Evolutionary conservation across 2,113 vertebrate genomes (phyloP).

Genomic region (Artemisiospiza belli): DNA sequence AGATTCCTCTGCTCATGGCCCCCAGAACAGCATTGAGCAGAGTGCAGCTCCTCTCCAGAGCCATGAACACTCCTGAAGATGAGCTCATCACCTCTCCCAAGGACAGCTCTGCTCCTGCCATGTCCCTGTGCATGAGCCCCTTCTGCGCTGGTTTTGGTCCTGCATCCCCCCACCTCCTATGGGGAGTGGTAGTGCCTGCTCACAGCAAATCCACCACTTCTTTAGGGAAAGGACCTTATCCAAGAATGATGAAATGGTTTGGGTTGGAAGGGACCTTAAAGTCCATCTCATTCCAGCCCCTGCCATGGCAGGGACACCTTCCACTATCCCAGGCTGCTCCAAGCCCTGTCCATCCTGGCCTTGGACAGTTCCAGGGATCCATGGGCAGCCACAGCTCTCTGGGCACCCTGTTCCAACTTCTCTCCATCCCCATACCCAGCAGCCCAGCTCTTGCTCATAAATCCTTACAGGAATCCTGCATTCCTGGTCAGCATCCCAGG

Average conservation of each 20-base stretch:
- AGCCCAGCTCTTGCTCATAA: not conserved
- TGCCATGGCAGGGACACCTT: not conserved
- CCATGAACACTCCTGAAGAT: rapidly evolving
- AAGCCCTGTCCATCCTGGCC: rapidly evolving
- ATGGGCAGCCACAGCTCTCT: not conserved
- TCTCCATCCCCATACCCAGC: not conserved
- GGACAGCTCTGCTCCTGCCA: not conserved
- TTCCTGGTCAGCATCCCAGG: not conserved
- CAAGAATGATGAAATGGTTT: not conserved
- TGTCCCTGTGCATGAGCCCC: not conserved
- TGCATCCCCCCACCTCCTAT: rapidly evolving
- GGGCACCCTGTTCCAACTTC: not conserved
- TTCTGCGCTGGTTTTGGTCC: not conserved
- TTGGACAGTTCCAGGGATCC: not conserved
- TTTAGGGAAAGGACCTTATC: not conserved
- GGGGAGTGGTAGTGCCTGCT: not conserved
- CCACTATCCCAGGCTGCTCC: not conserved
- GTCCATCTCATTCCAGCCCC: rapidly evolving
- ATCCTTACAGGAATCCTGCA: not conserved
- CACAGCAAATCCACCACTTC: not conserved
- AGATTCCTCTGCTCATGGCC: not conserved
- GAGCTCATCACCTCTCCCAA: not conserved
- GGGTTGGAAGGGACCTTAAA: not conserved
- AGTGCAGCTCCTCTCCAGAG: not conserved
- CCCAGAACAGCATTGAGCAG: not conserved